Evolutionary conservation across 2,888 invertebrate genomes (phyloP).

Genomic region (Pseudoips prasinana): DNA sequence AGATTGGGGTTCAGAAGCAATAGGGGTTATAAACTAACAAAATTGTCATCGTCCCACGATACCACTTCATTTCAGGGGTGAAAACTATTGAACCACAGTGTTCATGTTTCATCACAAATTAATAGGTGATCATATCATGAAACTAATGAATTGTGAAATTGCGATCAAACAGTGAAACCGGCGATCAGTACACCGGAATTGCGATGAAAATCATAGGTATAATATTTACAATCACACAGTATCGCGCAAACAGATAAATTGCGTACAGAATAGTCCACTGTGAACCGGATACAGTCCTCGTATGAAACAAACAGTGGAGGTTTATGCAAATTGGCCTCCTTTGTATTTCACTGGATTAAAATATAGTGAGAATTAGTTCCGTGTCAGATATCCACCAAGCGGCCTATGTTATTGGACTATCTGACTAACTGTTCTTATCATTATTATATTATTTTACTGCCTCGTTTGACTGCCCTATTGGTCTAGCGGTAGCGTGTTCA

Average conservation of each 20-base stretch:
- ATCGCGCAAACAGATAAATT: conserved; percentile 66
- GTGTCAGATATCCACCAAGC: conserved; percentile 68
- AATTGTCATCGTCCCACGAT: too few species aligned
- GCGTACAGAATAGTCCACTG: conserved; percentile 68
- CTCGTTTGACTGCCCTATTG: too few species aligned
- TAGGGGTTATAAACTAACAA: too few species aligned
- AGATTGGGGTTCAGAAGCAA: too few species aligned
- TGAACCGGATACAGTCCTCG: conserved; percentile 74
- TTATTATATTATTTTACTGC: too few species aligned
- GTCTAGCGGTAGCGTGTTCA: too few species aligned
- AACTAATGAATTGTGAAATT: conserved; percentile 30
- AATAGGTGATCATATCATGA: background rate
- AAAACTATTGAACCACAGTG: too few species aligned
- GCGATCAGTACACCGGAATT: conserved; percentile 11
- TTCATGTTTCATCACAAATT: too few species aligned
- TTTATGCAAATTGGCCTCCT: conserved; percentile 80
- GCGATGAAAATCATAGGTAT: conserved; percentile 30
- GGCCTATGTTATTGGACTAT: conserved; percentile 58
- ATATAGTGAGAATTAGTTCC: conserved; percentile 80
- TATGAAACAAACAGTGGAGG: conserved; percentile 78
- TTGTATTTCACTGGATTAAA: conserved; percentile 79
- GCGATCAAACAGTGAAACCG: conserved; percentile 9
- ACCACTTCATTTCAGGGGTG: too few species aligned
- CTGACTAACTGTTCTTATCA: too few species aligned
- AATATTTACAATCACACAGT: conserved; percentile 45